Evolutionary conservation across 1,140 invertebrate genomes (phyloP).

Genomic region (Drosophila teissieri): DNA sequence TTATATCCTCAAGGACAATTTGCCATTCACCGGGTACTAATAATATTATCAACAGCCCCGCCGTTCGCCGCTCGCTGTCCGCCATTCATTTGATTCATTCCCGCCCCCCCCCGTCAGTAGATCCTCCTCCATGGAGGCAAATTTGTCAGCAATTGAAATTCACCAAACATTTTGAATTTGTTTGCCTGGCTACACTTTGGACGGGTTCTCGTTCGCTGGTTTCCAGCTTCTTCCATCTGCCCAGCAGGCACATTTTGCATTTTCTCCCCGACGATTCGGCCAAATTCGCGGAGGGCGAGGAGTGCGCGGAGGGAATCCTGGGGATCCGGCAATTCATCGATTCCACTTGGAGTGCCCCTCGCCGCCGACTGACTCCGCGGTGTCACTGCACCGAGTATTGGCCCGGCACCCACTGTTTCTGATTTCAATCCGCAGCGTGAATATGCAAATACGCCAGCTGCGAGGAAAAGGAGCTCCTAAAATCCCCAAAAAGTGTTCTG

Average conservation of each 20-base stretch:
- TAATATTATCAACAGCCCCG: slow-evolving; percentile 72
- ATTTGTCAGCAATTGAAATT: slow-evolving; percentile 83
- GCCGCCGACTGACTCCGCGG: slow-evolving; percentile 9
- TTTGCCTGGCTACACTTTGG: slow-evolving; percentile 73
- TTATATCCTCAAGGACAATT: slow-evolving; percentile 83
- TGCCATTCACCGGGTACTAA: slow-evolving; percentile 79
- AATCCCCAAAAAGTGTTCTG: slow-evolving; percentile 54
- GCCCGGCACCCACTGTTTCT: slow-evolving; percentile 70
- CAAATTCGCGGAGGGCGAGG: neutral
- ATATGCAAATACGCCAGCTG: slow-evolving; percentile 73
- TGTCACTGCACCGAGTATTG: slow-evolving; percentile 56
- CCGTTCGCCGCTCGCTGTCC: slow-evolving; percentile 7
- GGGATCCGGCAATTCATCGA: slow-evolving; percentile 38
- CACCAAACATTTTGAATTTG: slow-evolving; percentile 82
- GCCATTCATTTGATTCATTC: slow-evolving; percentile 40
- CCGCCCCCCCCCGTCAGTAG: neutral
- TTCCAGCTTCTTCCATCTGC: slow-evolving; percentile 48
- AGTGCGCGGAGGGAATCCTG: neutral
- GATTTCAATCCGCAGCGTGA: slow-evolving; percentile 81
- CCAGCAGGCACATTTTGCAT: slow-evolving; percentile 81
- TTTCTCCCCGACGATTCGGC: slow-evolving; percentile 23
- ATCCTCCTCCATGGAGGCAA: slow-evolving; percentile 26
- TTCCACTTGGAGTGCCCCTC: slow-evolving; percentile 21
- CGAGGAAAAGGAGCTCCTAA: slow-evolving; percentile 28
- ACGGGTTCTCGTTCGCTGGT: slow-evolving; percentile 42